Conservation (phyloP, 2,113 vertebrate genomes). For the Tragelaphus scriptus region DNA sequence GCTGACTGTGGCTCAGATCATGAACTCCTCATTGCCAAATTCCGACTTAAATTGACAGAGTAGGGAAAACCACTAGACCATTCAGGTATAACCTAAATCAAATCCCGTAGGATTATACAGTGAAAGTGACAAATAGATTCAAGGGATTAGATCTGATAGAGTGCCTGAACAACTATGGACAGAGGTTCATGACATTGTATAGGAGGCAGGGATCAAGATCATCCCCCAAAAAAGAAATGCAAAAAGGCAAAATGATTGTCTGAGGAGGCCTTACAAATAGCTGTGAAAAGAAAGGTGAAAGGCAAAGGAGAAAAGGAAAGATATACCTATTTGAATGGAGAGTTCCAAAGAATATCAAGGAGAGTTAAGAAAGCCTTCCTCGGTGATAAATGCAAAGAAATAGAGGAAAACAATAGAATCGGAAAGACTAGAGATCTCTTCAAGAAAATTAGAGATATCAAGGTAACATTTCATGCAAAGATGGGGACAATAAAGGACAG, state of each 20-base stretch:
- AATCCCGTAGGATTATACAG: neutral
- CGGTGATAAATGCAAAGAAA: neutral
- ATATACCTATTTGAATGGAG: neutral
- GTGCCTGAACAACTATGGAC: neutral
- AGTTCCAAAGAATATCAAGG: neutral
- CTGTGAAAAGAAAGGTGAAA: neutral
- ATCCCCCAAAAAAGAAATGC: neutral
- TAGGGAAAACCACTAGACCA: neutral
- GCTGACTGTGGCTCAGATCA: neutral
- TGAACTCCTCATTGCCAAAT: neutral
- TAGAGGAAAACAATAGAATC: neutral
- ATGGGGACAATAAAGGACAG: neutral
- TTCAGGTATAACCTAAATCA: neutral
- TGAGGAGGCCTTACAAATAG: neutral
- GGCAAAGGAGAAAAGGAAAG: neutral
- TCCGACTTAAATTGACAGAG: neutral
- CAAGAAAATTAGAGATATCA: neutral
- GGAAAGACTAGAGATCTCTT: neutral
- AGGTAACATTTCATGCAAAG: neutral
- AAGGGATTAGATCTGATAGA: neutral
- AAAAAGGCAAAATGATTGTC: neutral
- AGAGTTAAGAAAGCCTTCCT: neutral
- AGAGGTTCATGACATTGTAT: neutral
- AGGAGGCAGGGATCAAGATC: neutral
- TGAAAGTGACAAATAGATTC: neutral